A percentile compares a stretch with the other conserved stretches of the same genome.
These are phyloP conservation scores for Chroicocephalus ridibundus DNA, from an alignment of 2,113 vertebrate genomes.

Conservation along the genomic window DNA sequence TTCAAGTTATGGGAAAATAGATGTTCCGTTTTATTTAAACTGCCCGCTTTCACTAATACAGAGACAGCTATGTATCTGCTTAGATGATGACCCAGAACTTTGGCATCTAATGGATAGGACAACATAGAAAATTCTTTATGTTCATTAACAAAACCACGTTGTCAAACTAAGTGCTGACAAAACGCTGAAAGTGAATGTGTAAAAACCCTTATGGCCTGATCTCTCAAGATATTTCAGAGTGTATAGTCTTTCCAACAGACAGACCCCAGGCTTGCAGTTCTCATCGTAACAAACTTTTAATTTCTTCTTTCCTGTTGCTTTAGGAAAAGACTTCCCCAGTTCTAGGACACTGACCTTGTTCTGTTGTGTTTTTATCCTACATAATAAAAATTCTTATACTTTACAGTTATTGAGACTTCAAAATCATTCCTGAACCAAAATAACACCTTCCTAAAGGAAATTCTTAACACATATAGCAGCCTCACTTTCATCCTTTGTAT, in stretches of 20 bases:
- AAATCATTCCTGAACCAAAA: not conserved
- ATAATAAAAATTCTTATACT: not conserved
- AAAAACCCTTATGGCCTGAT: not conserved
- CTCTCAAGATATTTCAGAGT: not conserved
- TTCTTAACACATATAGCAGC: not conserved
- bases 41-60: not conserved
- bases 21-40: not conserved
- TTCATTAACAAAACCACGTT: not conserved
- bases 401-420: not conserved
- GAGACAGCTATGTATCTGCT: not conserved
- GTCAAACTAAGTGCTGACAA: not conserved
- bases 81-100: not conserved
- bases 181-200: not conserved
- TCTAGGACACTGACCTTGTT: not conserved
- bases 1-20: not conserved
- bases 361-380: not conserved
- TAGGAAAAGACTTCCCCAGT: not conserved
- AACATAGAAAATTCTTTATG: not conserved
- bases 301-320: not conserved
- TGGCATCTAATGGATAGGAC: not conserved
- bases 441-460: not conserved
- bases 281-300: not conserved
- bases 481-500: not conserved
- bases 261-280: not conserved
- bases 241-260: not conserved